These are phyloP conservation scores for Rhizomys pruinosus DNA, from an alignment of 2,113 vertebrate species.

Conservation along the genomic window DNA sequence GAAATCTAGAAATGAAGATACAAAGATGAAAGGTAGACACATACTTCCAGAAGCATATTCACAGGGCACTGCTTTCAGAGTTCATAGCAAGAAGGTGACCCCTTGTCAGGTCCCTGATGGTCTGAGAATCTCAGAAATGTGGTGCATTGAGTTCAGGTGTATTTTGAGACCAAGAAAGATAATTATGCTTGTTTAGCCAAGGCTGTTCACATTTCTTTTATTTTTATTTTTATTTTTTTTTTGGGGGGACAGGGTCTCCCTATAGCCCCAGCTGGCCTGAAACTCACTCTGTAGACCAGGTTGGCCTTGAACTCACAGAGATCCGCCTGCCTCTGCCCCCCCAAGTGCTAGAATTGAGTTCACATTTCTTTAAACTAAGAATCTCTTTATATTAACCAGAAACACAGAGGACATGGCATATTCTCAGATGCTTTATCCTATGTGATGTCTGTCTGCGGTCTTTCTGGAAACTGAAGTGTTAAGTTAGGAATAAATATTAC, in stretches of 20 bases:
- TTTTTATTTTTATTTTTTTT: too few species aligned
- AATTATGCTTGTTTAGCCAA: background rate
- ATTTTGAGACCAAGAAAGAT: rapidly evolving
- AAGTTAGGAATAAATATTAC: too few species aligned
- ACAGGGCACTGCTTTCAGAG: background rate
- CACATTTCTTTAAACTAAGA: background rate
- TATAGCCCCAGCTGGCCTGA: too few species aligned
- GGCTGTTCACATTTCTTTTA: background rate
- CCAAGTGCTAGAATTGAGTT: too few species aligned
- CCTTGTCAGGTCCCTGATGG: rapidly evolving
- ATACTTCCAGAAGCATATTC: background rate
- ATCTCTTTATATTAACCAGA: background rate
- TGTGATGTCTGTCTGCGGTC: background rate
- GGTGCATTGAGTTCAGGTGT: background rate
- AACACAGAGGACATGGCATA: background rate
- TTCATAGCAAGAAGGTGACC: background rate
- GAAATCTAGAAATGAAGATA: background rate
- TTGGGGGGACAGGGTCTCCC: too few species aligned
- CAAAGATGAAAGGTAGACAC: background rate
- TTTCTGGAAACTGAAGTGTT: too few species aligned
- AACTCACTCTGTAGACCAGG: too few species aligned
- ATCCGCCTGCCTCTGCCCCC: too few species aligned
- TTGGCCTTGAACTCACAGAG: too few species aligned
- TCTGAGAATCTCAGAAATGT: background rate
- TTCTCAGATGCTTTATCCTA: background rate